Base-by-base conservation (phyloP, 2,797 vertebrate genomes). In the Melanotaenia boesemani region DNA sequence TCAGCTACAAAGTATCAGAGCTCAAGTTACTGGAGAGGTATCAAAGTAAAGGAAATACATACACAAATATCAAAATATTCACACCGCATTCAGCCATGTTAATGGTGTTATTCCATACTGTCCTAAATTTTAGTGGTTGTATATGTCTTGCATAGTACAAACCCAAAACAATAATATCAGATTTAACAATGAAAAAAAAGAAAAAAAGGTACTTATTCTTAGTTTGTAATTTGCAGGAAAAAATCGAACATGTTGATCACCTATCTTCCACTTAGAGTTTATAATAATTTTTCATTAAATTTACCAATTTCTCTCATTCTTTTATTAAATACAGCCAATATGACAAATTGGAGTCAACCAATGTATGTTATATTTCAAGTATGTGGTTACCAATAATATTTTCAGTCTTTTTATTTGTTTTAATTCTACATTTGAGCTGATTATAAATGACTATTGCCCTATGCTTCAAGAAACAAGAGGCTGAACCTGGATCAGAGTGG, bases 401-500 rank as follows among this genome's bases (percentile, higher is more conserved):
- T 1, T 71, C 7, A 55, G 7, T 72, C 50, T 62, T 67, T 82
- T 15, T 52, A 5, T 55, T 44, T 24, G 32, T 32, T 74, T 75
- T 62, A 50, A 65, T 65, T 70, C 52, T 13, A n/a, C 46, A 63
- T 22, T 61, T 30, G 6, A 70, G 50, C 48, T 68, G 32, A 61
- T 26, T 34, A 7, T 41, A 5, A 6, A 50, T 5, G 61, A 83
- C 64, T 30, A 22, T 28, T 73, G 70, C 81, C 79, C 71, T 72
- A 36, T 83, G 85, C 73, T 74, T 69, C 73, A 46, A 69, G 63
- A 72, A 73, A 72, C 69, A 26, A 22, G 20, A 68, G 30, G 66
- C 71, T 84, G 84, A 84, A 86, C 78, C 66, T 58, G 83, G 86
- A 86, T 89, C 87, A 82, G 82, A 67, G 74, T 56, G 83, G 82